phyloP scores from a whole-genome alignment of 2,113 vertebrate genomes.

The Ibidorhyncha struthersii region DNA sequence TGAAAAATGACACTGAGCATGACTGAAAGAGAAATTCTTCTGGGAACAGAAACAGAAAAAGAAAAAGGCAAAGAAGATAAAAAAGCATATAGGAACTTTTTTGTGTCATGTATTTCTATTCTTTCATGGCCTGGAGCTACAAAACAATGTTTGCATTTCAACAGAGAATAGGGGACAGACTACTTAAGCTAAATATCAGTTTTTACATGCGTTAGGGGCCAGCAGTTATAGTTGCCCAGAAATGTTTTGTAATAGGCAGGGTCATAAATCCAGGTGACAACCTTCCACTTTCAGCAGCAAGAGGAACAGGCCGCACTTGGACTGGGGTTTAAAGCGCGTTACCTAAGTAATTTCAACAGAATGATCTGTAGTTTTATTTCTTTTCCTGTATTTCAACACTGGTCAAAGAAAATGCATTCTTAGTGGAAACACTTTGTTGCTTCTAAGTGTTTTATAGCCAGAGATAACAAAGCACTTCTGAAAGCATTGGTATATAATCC shows the following conservation, averaged over 20 bases:
- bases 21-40: conserved; percentile 64
- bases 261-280: conserved; percentile 41
- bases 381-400: not conserved
- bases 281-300: not conserved
- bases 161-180: not conserved
- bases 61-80: not conserved
- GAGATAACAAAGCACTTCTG: not conserved
- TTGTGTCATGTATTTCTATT: conserved; percentile 44
- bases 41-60: not conserved
- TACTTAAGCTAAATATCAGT: conserved; percentile 55
- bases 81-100: conserved; percentile 43
- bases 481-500: not conserved
- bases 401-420: not conserved
- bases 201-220: conserved; percentile 37
- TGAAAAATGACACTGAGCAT: conserved; percentile 66
- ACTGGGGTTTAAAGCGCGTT: not conserved
- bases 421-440: not conserved
- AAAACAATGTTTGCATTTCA: conserved; percentile 35
- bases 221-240: conserved; percentile 15
- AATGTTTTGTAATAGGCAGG: conserved; percentile 26
- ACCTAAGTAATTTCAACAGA: not conserved
- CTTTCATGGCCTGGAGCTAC: conserved; percentile 49
- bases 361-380: not conserved
- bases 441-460: not conserved
- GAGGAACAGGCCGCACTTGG: not conserved